These are phyloP conservation scores for Synanthedon andrenaeformis DNA, from an alignment of 2,888 invertebrate species.

Conservation along the genomic window DNA sequence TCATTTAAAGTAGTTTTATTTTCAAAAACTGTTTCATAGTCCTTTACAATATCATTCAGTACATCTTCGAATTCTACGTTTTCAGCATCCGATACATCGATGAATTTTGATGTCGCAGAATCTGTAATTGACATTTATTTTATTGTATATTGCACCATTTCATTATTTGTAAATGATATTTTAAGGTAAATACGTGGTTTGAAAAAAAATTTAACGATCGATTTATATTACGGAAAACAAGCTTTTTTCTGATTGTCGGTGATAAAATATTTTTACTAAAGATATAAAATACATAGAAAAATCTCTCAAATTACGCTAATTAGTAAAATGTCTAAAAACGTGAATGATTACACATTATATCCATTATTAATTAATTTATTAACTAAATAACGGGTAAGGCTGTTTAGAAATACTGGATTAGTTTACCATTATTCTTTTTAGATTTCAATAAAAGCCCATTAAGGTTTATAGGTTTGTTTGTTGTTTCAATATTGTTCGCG, in stretches of 20 bases:
- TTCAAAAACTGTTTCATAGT: slow-evolving; percentile 3
- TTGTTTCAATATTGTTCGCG: not conserved
- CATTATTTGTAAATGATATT: no score
- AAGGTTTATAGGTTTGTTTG: not conserved
- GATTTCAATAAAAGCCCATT: not conserved
- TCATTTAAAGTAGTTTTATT: not conserved
- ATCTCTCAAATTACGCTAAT: no score
- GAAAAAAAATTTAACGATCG: no score
- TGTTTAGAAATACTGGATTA: not conserved
- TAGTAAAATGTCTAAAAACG: no score
- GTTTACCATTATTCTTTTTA: not conserved
- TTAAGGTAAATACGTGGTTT: no score
- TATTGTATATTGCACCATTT: not conserved
- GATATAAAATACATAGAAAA: no score
- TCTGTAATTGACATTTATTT: not conserved
- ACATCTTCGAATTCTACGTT: slow-evolving; percentile 33
- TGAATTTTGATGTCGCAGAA: not conserved
- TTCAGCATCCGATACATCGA: slow-evolving; percentile 7
- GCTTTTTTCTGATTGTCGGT: no score
- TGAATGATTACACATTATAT: no score
- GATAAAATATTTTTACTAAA: no score
- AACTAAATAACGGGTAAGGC: no score
- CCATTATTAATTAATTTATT: no score
- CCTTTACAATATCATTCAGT: slow-evolving; percentile 20
- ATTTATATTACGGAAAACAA: no score